These are phyloP conservation scores for Micronisus gabar DNA, from an alignment of 2,113 vertebrate genomes.

Conservation along the genomic window DNA sequence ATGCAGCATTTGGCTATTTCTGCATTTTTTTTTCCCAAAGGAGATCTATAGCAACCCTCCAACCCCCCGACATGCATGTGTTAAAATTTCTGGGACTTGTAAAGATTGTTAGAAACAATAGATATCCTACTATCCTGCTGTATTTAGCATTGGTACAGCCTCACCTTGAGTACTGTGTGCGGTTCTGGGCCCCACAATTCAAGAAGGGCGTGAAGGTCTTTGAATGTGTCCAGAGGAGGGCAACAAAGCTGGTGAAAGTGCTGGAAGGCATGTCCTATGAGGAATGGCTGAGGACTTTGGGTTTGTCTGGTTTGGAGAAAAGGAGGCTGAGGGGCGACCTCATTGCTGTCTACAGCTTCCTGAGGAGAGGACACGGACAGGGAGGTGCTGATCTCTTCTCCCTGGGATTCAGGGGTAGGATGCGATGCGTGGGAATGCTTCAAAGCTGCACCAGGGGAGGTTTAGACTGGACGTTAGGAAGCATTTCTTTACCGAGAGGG, in stretches of 20 bases:
- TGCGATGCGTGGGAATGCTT: too few species aligned
- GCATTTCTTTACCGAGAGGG: background rate
- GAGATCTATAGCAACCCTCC: background rate
- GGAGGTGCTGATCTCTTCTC: too few species aligned
- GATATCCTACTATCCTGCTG: background rate
- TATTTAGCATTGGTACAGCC: too few species aligned
- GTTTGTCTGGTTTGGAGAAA: too few species aligned
- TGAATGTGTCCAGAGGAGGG: background rate
- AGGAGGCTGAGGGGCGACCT: too few species aligned
- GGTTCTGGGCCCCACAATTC: background rate
- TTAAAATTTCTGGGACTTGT: background rate
- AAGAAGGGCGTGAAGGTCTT: background rate
- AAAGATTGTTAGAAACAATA: background rate
- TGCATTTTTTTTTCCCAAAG: background rate
- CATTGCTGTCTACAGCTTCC: too few species aligned
- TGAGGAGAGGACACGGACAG: too few species aligned
- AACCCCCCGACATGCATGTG: fast-evolving
- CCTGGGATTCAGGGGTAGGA: too few species aligned
- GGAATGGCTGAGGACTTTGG: background rate
- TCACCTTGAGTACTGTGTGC: background rate
- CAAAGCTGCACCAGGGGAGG: too few species aligned
- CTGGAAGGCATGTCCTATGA: background rate
- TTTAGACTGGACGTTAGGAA: background rate
- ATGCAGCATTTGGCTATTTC: background rate
- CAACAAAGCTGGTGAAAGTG: background rate